Conservation (phyloP, 2,113 vertebrate species). For the Sander lucioperca region DNA sequence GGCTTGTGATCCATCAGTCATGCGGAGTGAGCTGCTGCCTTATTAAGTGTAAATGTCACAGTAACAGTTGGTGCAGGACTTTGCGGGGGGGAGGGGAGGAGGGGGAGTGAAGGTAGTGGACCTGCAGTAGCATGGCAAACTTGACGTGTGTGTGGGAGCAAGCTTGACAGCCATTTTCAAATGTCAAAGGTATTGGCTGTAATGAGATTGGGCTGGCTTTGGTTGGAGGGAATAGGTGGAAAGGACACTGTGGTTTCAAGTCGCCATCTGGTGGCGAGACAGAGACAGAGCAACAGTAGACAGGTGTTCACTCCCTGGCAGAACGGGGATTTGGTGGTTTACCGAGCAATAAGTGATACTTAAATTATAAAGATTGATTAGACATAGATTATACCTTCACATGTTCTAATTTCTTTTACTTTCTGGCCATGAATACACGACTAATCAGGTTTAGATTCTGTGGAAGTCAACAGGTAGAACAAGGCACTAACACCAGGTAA, state of each 20-base stretch:
- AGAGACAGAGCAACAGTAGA: background rate
- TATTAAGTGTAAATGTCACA: conserved; percentile 57
- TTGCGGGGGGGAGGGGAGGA: background rate
- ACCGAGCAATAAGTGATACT: background rate
- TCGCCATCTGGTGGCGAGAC: conserved; percentile 60
- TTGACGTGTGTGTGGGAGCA: conserved; percentile 16
- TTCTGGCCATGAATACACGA: background rate
- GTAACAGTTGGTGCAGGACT: conserved; percentile 14
- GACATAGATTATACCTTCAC: background rate
- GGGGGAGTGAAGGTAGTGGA: background rate
- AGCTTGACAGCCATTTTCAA: conserved; percentile 54
- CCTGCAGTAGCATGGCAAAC: conserved; percentile 29
- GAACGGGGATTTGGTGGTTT: background rate
- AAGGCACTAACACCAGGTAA: background rate
- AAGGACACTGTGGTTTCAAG: background rate
- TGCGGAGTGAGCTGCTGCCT: conserved; percentile 18
- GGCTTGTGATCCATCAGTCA: conserved; percentile 42
- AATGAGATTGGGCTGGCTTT: conserved; percentile 64
- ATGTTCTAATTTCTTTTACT: background rate
- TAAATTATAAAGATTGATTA: no score
- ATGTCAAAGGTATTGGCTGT: conserved; percentile 66
- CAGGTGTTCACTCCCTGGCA: background rate
- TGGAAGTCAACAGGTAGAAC: background rate
- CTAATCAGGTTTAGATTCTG: background rate
- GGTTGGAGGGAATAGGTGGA: conserved; percentile 15